Evolutionary conservation across 2,113 vertebrate species (phyloP), one percentile per base, ranked within the genome.

Genomic region (Axis porcinus): DNA sequence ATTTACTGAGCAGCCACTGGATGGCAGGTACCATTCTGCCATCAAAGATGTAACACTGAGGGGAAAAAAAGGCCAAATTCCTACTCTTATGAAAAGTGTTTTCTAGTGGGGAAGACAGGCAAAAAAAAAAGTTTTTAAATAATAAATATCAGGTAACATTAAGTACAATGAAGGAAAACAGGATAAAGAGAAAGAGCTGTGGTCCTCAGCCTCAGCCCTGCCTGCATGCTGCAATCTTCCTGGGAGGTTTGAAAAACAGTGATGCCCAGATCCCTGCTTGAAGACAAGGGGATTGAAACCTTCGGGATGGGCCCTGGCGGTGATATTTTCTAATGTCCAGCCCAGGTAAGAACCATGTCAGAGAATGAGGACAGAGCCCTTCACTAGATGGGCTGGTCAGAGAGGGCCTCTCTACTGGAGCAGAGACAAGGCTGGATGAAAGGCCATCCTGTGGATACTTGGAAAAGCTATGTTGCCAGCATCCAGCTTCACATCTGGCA

Each of bases 241-340:
- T 33, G 43, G 45, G 28, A 83, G 19, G 7, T 36, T 14, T 90
- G 27, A 23, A 52, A 52, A 52, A 60, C 21, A 12, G 8, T 55
- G 36, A 54, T 33, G 27, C 19, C 54, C 43, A 52, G 79, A 47
- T 25, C 60, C 43, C 7, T 47, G 0, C 47, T 78, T 16, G n/a
- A 27, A 27, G 57, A 30, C 52, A 58, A 50, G 14, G 52, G 3
- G 40, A 57, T n/a, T 50, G 28, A 89, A 36, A 55, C 15, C 85
- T 82, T 7, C 10, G 0, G 9, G 21, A 16, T 52, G 54, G 21
- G 27, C n/a, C 11, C 47, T 23, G 54, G 33, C 0, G 0, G 78
- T 47, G 40, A 45, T 40, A 40, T 23, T 33, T 52, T 60, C 52
- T 52, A 11, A 40, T 43, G 7, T 3, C 33, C 43, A 25, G 47